Base-by-base conservation (phyloP, 2,797 vertebrate genomes). In the Capromys pilorides region DNA sequence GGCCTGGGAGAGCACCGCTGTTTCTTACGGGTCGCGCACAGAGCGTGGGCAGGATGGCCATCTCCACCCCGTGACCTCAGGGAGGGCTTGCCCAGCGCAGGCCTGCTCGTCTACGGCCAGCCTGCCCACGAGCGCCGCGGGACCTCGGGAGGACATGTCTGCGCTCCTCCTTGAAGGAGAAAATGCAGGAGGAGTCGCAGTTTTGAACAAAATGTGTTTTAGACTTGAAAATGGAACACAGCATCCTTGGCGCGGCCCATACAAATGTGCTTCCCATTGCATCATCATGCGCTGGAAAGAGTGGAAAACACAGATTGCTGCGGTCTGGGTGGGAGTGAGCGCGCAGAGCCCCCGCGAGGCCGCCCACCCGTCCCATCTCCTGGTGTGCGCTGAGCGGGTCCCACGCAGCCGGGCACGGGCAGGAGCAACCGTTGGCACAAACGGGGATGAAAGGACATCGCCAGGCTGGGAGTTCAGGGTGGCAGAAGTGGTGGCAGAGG, bases 401-500 rank as follows among this genome's bases (percentile, higher is more conserved):
- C 67, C 57, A 10, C 69, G 22, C 67, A 39, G 67, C 4, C 1
- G 67, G n/a, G n/a, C 8, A 5, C 6, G 12, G 1, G 2, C 0
- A 0, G 5, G 28, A 8, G 14, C 14, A 14, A 26, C 57, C 62
- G 57, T 1, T 49, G 26, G n/a, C 2, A 12, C 3, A 39, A 10
- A 28, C 24, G 14, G 3, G 51, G 73, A 49, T 6, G 1, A 51
- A 18, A 10, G 2, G 0, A 21, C 0, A 0, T 31, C 9, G 0
- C 21, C 71, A 67, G 24, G 21, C 54, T 33, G 0, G 12, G 61
- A 21, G 54, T 8, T 10, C 31, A 59, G 2, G 0, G 10, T 18
- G n/a, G 1, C 61, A 5, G 22, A 36, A 59, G 16, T 1, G 8
- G 12, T 16, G n/a, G 0, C 2, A 0, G 33, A 45, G n/a, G 6